Conservation (phyloP, 2,113 vertebrate genomes). For the Lagenorhynchus albirostris region DNA sequence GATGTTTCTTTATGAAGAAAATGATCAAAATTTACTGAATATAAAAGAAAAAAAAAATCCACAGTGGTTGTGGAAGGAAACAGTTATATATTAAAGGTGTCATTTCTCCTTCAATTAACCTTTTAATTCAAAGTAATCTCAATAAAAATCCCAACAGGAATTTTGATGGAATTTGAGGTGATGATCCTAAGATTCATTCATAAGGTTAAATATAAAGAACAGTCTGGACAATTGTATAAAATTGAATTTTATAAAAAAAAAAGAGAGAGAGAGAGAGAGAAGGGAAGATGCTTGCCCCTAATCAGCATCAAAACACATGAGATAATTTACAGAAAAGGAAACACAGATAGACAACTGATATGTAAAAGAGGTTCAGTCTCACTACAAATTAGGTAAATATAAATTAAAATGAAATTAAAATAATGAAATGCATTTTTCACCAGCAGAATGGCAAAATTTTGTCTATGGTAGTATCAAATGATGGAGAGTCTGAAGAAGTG, state of each 20-base stretch:
- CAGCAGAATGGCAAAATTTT: background rate
- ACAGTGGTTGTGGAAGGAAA: background rate
- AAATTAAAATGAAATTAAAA: background rate
- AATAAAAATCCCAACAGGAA: background rate
- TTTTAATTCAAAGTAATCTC: background rate
- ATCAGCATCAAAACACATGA: background rate
- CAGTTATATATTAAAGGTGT: background rate
- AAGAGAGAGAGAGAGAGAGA: background rate
- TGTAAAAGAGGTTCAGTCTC: background rate
- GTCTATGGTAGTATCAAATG: background rate
- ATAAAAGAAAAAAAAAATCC: background rate
- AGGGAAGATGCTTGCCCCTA: background rate
- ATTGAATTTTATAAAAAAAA: background rate
- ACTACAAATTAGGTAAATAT: background rate
- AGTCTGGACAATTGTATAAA: background rate
- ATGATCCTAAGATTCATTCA: background rate
- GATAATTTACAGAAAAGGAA: background rate
- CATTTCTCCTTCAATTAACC: background rate
- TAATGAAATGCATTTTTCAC: background rate
- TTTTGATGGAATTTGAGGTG: background rate
- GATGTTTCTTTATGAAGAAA: background rate
- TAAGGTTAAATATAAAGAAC: background rate
- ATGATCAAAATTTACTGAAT: background rate
- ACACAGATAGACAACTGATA: background rate
- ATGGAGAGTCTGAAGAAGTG: background rate